Conservation (phyloP, 1,140 invertebrate species). For the Cydia splendana region DNA sequence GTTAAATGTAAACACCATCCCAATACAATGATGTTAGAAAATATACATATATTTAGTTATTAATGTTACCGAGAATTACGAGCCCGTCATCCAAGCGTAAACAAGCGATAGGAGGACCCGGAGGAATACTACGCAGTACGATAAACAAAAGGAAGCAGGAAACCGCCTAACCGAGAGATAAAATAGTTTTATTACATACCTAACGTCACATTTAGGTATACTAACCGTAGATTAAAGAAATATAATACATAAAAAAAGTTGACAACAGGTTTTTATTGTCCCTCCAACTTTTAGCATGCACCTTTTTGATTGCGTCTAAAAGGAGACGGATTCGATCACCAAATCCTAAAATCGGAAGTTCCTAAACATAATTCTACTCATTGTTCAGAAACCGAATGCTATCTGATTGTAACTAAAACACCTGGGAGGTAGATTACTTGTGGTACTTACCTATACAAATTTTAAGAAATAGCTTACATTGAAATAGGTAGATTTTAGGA, state of each 20-base stretch:
- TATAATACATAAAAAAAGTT: background rate
- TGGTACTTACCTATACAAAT: too few relatives aligned
- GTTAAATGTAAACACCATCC: constrained; percentile 18
- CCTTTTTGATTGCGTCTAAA: too few relatives aligned
- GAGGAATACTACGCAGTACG: constrained; percentile 12
- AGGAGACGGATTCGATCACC: too few relatives aligned
- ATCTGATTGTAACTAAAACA: too few relatives aligned
- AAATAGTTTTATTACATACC: background rate
- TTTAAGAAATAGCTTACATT: too few relatives aligned
- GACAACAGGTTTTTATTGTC: too few relatives aligned
- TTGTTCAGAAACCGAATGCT: too few relatives aligned
- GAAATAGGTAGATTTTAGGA: too few relatives aligned
- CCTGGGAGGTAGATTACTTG: too few relatives aligned
- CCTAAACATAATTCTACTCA: too few relatives aligned
- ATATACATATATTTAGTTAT: background rate
- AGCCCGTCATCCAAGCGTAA: background rate
- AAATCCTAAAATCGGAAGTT: too few relatives aligned
- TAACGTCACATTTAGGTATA: background rate
- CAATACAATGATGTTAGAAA: constrained; percentile 1
- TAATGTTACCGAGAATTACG: constrained; percentile 22
- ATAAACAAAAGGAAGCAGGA: constrained; percentile 28
- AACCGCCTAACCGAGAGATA: constrained; percentile 22
- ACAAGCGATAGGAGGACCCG: constrained; percentile 23
- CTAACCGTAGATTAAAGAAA: background rate
- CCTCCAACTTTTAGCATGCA: too few relatives aligned